These are phyloP conservation scores for Osedax fenrisi DNA, from an alignment of 2,888 invertebrate species.

Conservation along the genomic window DNA sequence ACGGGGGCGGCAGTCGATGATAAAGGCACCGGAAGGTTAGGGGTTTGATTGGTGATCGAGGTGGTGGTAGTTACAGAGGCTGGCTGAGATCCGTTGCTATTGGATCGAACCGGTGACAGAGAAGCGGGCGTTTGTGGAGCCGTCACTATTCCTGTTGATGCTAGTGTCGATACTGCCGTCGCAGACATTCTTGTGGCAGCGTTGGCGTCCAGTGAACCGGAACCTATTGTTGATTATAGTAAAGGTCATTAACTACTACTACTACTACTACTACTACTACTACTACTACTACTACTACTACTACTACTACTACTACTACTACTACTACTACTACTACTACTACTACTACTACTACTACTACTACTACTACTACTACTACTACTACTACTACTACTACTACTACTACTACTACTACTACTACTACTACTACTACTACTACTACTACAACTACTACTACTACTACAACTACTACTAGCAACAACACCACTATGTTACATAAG, in stretches of 20 bases:
- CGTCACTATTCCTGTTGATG: slow-evolving; percentile 17
- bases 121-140: not conserved
- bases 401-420: slow-evolving; percentile 27
- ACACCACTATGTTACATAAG: too few relatives aligned
- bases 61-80: not conserved
- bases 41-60: not conserved
- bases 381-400: slow-evolving; percentile 27
- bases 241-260: too few relatives aligned
- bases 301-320: slow-evolving; percentile 28
- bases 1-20: slow-evolving; percentile 12
- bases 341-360: slow-evolving; percentile 24
- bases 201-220: too few relatives aligned
- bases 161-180: not conserved
- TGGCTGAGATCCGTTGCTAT: slow-evolving; percentile 8
- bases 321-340: slow-evolving; percentile 27
- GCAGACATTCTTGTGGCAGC: too few relatives aligned
- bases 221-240: too few relatives aligned
- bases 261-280: slow-evolving; percentile 27
- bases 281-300: slow-evolving; percentile 28
- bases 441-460: slow-evolving; percentile 26
- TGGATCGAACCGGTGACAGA: not conserved
- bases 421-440: slow-evolving; percentile 28
- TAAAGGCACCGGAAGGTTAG: not conserved
- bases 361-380: slow-evolving; percentile 24
- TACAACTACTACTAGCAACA: slow-evolving; percentile 22